Conservation (phyloP, 2,797 vertebrate species). For the Hypotaenidia okinawae region DNA sequence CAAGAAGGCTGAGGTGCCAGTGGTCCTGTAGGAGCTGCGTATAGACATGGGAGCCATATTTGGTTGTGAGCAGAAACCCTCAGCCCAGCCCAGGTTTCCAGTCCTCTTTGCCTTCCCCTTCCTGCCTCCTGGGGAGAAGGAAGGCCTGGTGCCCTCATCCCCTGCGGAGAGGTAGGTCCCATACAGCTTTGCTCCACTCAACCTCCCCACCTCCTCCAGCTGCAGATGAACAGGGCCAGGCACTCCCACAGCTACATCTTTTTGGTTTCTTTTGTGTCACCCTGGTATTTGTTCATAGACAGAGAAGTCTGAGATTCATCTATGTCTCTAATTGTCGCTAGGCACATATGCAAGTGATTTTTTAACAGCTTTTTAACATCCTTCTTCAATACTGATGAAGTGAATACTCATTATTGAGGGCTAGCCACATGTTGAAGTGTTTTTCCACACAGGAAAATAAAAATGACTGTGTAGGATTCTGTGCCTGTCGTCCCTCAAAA, state of each 20-base stretch:
- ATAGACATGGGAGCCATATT: not conserved
- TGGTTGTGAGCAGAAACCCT: not conserved
- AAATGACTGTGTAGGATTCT: not conserved
- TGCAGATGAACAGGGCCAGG: not conserved
- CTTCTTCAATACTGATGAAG: not conserved
- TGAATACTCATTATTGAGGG: not conserved
- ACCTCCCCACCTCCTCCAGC: not conserved
- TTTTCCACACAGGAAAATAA: slow-evolving; percentile 14
- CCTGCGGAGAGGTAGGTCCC: rapidly evolving
- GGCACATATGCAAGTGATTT: not conserved
- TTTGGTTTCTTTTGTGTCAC: not conserved
- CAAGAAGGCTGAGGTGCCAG: not conserved
- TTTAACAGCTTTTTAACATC: slow-evolving; percentile 11
- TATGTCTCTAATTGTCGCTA: not conserved
- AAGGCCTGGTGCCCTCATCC: not conserved
- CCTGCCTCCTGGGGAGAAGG: not conserved
- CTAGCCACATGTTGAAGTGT: slow-evolving; percentile 11
- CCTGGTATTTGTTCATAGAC: not conserved
- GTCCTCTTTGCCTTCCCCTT: not conserved
- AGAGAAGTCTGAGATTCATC: not conserved
- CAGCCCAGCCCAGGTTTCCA: not conserved
- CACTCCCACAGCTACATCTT: not conserved
- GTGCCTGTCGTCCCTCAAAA: not conserved
- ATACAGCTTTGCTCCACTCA: not conserved
- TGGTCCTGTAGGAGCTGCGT: not conserved